Percentiles rank a stretch among this genome's conserved stretches.
Evolutionary conservation across 2,888 invertebrate genomes (phyloP).

Genomic region (Drosophila antonietae): DNA sequence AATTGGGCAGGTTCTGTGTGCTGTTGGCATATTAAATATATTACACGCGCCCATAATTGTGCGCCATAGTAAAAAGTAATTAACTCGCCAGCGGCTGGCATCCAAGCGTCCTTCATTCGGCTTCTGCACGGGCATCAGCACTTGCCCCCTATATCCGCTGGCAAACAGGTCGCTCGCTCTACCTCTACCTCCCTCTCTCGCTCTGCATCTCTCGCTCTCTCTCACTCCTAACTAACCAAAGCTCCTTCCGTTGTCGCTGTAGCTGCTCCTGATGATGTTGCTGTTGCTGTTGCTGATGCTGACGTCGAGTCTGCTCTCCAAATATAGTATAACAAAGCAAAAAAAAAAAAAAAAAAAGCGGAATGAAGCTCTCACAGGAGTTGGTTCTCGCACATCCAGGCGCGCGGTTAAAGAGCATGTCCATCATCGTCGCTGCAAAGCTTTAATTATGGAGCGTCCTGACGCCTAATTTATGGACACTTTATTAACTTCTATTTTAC

Average conservation of each 20-base stretch:
- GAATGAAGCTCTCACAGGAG: conserved; percentile 16
- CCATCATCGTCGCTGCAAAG: conserved; percentile 65
- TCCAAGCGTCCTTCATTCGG: conserved; percentile 30
- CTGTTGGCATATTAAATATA: conserved; percentile 71
- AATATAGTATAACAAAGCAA: conserved; percentile 16
- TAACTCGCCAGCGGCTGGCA: conserved; percentile 68
- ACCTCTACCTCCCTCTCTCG: conserved; percentile 14
- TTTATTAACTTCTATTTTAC: conserved; percentile 73
- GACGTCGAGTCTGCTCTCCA: conserved; percentile 18
- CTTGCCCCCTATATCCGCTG: conserved; percentile 10
- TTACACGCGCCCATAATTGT: conserved; percentile 58
- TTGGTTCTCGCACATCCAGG: conserved; percentile 13
- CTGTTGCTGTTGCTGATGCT: neutral
- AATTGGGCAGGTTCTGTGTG: conserved; percentile 51
- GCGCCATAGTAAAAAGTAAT: conserved; percentile 71
- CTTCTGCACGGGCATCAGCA: conserved; percentile 6
- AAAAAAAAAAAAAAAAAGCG: neutral
- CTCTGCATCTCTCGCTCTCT: conserved; percentile 7
- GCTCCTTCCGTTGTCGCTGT: conserved; percentile 12
- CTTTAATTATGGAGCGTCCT: conserved; percentile 73
- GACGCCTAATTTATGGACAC: conserved; percentile 78
- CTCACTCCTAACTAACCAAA: conserved; percentile 14
- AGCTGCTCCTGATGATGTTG: conserved; percentile 2
- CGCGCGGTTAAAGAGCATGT: conserved; percentile 64
- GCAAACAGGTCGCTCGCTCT: conserved; percentile 17